Percentiles rank a stretch among this genome's conserved stretches.
phyloP scores from a whole-genome alignment of 1,140 invertebrate genomes.

The Drosophila busckii region DNA sequence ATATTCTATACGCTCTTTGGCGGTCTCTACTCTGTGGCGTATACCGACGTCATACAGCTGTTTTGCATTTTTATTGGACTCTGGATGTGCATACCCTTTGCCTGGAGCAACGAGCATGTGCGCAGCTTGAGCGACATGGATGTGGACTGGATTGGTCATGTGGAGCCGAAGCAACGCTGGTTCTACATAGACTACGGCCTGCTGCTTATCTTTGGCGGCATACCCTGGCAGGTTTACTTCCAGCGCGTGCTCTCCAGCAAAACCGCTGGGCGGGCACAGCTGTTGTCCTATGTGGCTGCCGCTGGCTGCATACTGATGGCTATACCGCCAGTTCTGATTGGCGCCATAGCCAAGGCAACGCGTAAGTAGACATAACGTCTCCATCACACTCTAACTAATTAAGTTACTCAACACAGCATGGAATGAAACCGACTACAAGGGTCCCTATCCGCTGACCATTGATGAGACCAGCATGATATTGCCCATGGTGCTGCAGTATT shows the following conservation, averaged over 20 bases:
- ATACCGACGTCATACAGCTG: constrained; percentile 98
- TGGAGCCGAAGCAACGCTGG: constrained; percentile 87
- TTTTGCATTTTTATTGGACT: constrained; percentile 99
- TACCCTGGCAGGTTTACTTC: constrained; percentile 99
- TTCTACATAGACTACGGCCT: constrained; percentile 95
- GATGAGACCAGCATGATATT: constrained; percentile 95
- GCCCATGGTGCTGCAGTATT: constrained; percentile 96
- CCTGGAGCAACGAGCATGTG: constrained; percentile 91
- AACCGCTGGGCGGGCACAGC: constrained; percentile 93
- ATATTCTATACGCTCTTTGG: constrained; percentile 98
- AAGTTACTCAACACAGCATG: constrained; percentile 84
- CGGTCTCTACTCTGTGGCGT: constrained; percentile 98
- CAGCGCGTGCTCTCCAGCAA: constrained; percentile 97
- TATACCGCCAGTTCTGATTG: constrained; percentile 96
- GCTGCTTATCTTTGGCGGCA: constrained; percentile 96
- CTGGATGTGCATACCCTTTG: constrained; percentile 99
- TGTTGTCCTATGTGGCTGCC: constrained; percentile 97
- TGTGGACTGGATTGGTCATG: constrained; percentile 93
- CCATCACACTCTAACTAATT: not conserved
- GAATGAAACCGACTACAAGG: constrained; percentile 93
- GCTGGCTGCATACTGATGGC: constrained; percentile 97
- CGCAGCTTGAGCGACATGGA: constrained; percentile 87
- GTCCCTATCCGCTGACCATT: constrained; percentile 85
- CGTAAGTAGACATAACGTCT: constrained; percentile 85
- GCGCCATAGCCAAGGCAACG: constrained; percentile 96